Evolutionary conservation across 2,888 invertebrate genomes (phyloP).

Genomic region (Acanthosepion esculentum): DNA sequence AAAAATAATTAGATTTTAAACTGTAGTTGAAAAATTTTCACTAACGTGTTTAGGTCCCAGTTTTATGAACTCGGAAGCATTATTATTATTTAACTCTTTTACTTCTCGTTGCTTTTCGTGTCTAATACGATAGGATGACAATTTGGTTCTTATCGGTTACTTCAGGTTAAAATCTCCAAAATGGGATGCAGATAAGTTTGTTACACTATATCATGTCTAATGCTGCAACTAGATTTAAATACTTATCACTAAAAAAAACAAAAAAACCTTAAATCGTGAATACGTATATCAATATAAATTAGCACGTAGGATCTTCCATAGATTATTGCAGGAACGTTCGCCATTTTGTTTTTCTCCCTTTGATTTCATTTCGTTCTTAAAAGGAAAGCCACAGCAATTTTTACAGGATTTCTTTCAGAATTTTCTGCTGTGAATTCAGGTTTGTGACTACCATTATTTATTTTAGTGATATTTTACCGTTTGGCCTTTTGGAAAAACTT

Average conservation of each 20-base stretch:
- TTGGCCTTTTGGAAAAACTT: too few relatives aligned
- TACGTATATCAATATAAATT: neutral
- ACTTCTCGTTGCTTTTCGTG: too few relatives aligned
- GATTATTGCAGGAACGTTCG: neutral
- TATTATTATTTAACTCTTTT: too few relatives aligned
- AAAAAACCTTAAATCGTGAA: neutral
- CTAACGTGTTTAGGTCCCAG: too few relatives aligned
- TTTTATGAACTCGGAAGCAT: too few relatives aligned
- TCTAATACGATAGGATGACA: too few relatives aligned
- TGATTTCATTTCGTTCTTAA: neutral
- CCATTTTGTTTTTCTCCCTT: neutral
- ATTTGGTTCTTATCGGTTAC: neutral
- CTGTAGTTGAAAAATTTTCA: too few relatives aligned
- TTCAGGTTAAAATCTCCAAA: neutral
- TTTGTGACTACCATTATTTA: neutral
- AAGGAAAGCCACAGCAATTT: neutral
- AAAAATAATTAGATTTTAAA: too few relatives aligned
- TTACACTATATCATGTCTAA: neutral
- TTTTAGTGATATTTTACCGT: neutral
- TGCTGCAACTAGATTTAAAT: neutral
- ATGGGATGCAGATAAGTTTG: neutral
- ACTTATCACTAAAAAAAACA: neutral
- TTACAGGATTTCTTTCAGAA: neutral
- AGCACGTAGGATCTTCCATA: neutral
- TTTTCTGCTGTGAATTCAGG: neutral